Conservation (phyloP, 2,797 vertebrate species). For the Tadarida brasiliensis region DNA sequence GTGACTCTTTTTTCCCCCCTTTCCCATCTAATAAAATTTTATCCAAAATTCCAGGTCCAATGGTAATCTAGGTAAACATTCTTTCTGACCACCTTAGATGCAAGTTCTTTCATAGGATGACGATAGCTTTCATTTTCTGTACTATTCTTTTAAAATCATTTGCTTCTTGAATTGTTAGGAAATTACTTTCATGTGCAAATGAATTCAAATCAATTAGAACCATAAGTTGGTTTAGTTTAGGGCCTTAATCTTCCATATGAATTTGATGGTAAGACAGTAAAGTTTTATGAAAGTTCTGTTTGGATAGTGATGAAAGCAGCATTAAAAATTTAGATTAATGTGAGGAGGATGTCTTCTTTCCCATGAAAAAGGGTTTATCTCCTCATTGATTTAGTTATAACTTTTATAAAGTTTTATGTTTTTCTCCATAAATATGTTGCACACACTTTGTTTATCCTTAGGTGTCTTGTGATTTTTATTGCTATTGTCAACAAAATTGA, state of each 20-base stretch:
- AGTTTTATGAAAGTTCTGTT: background rate
- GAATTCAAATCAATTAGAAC: background rate
- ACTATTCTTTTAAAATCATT: background rate
- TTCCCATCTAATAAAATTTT: background rate
- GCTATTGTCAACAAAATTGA: slow-evolving; percentile 7
- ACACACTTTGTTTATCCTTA: background rate
- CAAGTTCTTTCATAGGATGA: background rate
- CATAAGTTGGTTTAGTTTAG: background rate
- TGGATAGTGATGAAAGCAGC: background rate
- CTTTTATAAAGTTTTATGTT: background rate
- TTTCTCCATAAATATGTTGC: background rate
- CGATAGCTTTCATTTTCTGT: background rate
- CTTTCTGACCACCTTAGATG: background rate
- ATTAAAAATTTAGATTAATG: background rate
- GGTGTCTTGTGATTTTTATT: background rate
- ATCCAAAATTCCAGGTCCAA: background rate
- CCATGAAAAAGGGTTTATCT: background rate
- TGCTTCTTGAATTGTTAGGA: background rate
- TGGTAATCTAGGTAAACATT: background rate
- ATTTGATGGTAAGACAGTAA: background rate
- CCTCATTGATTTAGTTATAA: background rate
- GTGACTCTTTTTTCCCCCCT: background rate
- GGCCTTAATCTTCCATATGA: background rate
- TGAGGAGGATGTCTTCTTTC: background rate
- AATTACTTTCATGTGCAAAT: slow-evolving; percentile 7